Conservation (phyloP, 2,797 vertebrate species). For the Pteropus rufus region DNA sequence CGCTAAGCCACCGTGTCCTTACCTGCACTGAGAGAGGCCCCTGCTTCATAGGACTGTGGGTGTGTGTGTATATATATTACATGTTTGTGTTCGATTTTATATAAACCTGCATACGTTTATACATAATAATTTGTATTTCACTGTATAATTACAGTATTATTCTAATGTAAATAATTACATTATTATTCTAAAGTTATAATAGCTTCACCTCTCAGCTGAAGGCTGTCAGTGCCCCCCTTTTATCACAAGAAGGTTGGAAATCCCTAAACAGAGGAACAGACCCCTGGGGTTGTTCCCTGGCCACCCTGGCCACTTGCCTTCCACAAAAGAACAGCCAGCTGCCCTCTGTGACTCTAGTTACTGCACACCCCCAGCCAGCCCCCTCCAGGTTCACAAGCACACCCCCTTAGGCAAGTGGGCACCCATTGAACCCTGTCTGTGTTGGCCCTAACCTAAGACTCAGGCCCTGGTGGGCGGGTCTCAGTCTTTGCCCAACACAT, state of each 20-base stretch:
- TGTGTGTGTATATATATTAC: neutral
- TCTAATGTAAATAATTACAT: neutral
- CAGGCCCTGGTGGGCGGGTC: neutral
- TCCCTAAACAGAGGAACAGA: neutral
- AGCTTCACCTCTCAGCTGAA: neutral
- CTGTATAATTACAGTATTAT: neutral
- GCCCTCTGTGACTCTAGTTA: neutral
- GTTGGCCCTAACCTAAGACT: neutral
- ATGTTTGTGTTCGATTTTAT: neutral
- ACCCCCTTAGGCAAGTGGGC: neutral
- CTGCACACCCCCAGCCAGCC: neutral
- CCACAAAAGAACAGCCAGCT: neutral
- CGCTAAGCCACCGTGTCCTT: neutral
- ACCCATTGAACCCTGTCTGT: neutral
- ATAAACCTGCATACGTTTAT: neutral
- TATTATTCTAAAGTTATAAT: neutral
- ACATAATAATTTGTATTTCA: neutral
- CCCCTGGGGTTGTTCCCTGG: neutral
- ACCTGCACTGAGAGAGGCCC: neutral
- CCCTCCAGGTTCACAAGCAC: neutral
- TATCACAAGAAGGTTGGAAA: neutral
- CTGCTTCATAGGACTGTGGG: neutral
- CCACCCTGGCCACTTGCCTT: neutral
- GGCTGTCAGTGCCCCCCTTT: neutral
- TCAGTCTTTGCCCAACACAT: neutral